Conservation (phyloP, 2,888 invertebrate species). For the Tineola bisselliella region DNA sequence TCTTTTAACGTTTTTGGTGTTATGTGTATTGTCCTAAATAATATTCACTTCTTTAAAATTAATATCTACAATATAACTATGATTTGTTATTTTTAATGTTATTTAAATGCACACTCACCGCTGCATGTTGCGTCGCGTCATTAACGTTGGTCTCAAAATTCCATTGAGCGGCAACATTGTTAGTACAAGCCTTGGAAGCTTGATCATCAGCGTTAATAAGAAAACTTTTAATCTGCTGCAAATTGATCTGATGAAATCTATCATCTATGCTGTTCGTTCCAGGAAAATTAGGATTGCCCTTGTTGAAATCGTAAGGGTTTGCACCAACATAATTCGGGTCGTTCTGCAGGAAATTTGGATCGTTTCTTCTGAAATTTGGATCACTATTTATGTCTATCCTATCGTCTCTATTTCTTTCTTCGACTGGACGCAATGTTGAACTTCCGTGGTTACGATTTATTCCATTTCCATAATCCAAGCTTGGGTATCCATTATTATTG, state of each 20-base stretch:
- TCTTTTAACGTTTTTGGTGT: too few species aligned
- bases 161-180: conserved; percentile 90
- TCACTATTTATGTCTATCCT: conserved; percentile 56
- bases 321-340: conserved; percentile 53
- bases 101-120: conserved; percentile 72
- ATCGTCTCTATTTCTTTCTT: conserved; percentile 46
- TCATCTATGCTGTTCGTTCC: conserved; percentile 41
- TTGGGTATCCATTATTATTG: conserved; percentile 56
- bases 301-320: conserved; percentile 52
- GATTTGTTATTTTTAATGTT: too few species aligned
- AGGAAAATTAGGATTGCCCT: conserved; percentile 27
- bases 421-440: conserved; percentile 38
- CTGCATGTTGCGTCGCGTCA: conserved; percentile 82
- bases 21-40: too few species aligned
- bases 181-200: conserved; percentile 82
- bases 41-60: too few species aligned
- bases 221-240: conserved; percentile 65
- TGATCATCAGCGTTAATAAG: conserved; percentile 78
- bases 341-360: conserved; percentile 60
- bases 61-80: too few species aligned
- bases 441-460: conserved; percentile 30
- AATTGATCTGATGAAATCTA: conserved; percentile 48
- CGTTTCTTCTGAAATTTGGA: conserved; percentile 54
- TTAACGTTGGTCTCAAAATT: conserved; percentile 89
- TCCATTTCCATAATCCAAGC: conserved; percentile 37